Percentiles rank a stretch among this genome's conserved stretches.
phyloP scores from a whole-genome alignment of 1,140 invertebrate genomes.

The Lepidotrigona ventralis region DNA sequence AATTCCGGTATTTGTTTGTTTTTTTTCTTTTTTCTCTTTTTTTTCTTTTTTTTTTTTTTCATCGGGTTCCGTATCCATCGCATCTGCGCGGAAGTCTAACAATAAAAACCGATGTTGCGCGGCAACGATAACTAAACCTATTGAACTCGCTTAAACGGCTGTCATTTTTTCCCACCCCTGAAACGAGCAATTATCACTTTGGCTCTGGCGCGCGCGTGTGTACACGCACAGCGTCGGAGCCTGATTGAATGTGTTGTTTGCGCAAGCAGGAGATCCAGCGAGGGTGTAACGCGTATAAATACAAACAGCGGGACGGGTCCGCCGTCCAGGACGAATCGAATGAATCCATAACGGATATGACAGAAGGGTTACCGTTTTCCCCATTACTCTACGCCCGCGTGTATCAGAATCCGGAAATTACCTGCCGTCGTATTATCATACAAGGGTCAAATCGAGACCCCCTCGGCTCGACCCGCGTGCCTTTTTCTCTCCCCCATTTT shows the following conservation, averaged over 20 bases:
- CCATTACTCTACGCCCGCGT: constrained; percentile 58
- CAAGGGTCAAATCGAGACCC: constrained; percentile 65
- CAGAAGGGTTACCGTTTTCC: constrained; percentile 66
- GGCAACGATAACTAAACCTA: background rate
- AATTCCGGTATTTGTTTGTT: background rate
- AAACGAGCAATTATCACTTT: constrained; percentile 38
- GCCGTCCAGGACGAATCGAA: constrained; percentile 52
- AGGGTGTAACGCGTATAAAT: constrained; percentile 42
- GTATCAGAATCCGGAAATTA: constrained; percentile 67
- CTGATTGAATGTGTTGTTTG: constrained; percentile 21
- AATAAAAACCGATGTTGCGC: background rate
- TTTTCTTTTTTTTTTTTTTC: too few species aligned
- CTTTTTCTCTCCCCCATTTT: background rate
- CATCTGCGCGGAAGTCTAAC: background rate
- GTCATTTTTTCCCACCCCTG: background rate
- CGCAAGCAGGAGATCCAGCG: constrained; percentile 35
- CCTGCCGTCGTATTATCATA: constrained; percentile 67
- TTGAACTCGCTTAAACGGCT: background rate
- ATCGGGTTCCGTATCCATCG: too few species aligned
- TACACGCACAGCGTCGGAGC: background rate
- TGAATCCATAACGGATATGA: constrained; percentile 66
- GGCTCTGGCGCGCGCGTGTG: background rate
- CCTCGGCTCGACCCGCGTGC: background rate
- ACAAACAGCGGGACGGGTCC: constrained; percentile 8
- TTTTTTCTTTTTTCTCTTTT: too few species aligned